A percentile compares a stretch with the other conserved stretches of the same genome.
Evolutionary conservation across 2,888 invertebrate species (phyloP).

Genomic region (Schizaphis graminum): DNA sequence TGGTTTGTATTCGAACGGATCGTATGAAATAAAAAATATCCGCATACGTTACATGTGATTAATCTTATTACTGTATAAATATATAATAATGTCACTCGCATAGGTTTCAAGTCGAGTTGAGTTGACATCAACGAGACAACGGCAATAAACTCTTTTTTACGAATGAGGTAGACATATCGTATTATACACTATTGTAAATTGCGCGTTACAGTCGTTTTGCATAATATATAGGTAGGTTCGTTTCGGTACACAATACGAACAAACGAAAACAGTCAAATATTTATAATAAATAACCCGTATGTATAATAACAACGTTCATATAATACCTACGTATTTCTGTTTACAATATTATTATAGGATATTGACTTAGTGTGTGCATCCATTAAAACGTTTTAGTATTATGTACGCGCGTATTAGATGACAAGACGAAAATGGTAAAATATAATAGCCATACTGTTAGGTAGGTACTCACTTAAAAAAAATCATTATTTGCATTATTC

Average conservation of each 20-base stretch:
- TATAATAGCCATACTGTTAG: not conserved
- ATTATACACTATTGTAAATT: not conserved
- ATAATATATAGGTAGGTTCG: conserved; percentile 5
- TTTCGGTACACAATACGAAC: not conserved
- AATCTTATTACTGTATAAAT: not conserved
- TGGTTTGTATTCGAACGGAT: not conserved
- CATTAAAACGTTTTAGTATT: conserved; percentile 5
- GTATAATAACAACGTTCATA: not conserved
- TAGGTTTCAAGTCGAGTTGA: not conserved
- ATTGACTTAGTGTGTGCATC: not conserved
- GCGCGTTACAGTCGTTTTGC: not conserved
- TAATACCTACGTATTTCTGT: not conserved
- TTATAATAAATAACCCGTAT: conserved; percentile 9
- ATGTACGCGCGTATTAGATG: not conserved
- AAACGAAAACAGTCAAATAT: not conserved
- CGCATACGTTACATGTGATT: not conserved
- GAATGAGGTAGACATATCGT: not conserved
- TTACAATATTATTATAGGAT: not conserved
- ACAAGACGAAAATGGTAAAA: not conserved
- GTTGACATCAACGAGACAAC: not conserved
- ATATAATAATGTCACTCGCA: not conserved
- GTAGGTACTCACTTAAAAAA: not conserved
- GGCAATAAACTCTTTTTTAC: not conserved
- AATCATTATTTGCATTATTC: not conserved
- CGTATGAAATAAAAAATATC: not conserved